Evolutionary conservation across 2,888 invertebrate species (phyloP).

Genomic region (Doris montereyensis): DNA sequence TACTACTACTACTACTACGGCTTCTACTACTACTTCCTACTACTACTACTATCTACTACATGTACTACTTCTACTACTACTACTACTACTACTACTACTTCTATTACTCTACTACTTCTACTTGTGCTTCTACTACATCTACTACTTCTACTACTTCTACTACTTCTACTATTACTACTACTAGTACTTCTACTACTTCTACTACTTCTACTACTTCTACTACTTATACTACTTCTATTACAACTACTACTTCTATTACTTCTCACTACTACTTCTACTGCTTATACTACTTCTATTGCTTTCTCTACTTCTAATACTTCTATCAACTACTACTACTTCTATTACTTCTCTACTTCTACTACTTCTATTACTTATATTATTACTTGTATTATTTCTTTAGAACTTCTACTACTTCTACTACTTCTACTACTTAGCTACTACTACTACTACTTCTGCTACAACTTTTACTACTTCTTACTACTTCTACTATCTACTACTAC

Average conservation of each 20-base stretch:
- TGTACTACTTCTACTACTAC: conserved; percentile 7
- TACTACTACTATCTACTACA: conserved; percentile 12
- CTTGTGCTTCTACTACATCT: no score
- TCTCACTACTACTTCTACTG: background rate
- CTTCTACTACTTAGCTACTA: no score
- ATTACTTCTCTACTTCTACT: background rate
- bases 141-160: no score
- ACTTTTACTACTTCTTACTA: background rate
- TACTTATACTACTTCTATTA: conserved; percentile 5
- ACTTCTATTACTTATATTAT: background rate
- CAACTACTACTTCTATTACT: conserved; percentile 7
- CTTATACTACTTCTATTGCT: conserved; percentile 6
- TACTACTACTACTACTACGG: conserved; percentile 24
- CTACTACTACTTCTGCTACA: no score
- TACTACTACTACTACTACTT: conserved; percentile 13
- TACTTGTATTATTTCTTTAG: background rate
- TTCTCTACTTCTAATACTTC: no score
- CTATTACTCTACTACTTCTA: background rate
- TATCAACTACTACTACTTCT: conserved; percentile 20
- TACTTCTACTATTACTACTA: no score
- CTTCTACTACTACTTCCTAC: background rate
- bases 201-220: conserved; percentile 17
- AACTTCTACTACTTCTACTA: no score
- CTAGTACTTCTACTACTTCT: conserved; percentile 20
- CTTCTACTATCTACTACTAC: background rate